Evolutionary conservation across 1,140 invertebrate species (phyloP).

Genomic region (Potamilus streckersoni): DNA sequence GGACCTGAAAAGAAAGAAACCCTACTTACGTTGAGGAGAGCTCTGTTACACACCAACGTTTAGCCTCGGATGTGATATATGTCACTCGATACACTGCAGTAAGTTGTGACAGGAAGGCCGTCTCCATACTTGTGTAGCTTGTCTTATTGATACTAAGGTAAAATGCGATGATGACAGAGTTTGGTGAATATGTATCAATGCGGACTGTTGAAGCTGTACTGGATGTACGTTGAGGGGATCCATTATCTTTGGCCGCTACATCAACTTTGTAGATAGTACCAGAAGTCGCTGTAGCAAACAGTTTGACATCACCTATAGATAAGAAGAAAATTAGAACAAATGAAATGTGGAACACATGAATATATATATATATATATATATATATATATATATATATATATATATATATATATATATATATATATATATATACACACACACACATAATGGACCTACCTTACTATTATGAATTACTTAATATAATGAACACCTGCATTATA

Average conservation of each 20-base stretch:
- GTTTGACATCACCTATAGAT: constrained; percentile 35
- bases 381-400: no score
- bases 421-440: no score
- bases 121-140: constrained; percentile 22
- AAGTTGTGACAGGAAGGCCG: constrained; percentile 35
- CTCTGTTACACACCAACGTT: constrained; percentile 40
- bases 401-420: no score
- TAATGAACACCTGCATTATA: no score
- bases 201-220: constrained; percentile 30
- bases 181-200: constrained; percentile 43
- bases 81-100: constrained; percentile 27
- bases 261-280: constrained; percentile 35
- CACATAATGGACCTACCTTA: no score
- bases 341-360: background rate
- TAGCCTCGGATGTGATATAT: constrained; percentile 30
- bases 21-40: constrained; percentile 16
- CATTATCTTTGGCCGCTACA: constrained; percentile 33
- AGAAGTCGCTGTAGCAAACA: constrained; percentile 22
- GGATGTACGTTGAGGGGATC: constrained; percentile 28
- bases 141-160: constrained; percentile 38
- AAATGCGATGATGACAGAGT: constrained; percentile 33
- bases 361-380: no score
- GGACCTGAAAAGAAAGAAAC: no score
- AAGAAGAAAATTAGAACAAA: background rate
- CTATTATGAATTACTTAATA: no score